Conservation (phyloP, 1,140 invertebrate species). For the Aphelenchoides fujianensis region DNA sequence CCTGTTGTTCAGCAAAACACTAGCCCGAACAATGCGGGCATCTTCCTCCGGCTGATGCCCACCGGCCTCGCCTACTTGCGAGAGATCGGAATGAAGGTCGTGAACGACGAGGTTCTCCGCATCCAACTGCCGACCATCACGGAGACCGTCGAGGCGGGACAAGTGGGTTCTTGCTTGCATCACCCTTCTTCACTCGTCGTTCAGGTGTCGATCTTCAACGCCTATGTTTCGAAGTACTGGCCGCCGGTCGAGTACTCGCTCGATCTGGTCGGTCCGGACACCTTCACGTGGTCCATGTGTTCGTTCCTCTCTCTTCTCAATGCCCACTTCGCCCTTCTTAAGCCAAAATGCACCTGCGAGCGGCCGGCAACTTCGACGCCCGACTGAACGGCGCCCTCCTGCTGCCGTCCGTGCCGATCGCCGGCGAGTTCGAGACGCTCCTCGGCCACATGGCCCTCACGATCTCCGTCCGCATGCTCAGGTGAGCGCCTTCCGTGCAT, state of each 20-base stretch:
- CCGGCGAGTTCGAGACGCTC: slow-evolving; percentile 56
- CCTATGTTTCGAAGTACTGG: slow-evolving; percentile 61
- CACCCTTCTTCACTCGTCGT: not conserved
- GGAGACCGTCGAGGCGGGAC: slow-evolving; percentile 57
- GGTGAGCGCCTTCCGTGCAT: no score
- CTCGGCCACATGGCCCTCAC: slow-evolving; percentile 55
- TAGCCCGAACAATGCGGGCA: slow-evolving; percentile 55
- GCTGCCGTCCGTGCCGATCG: slow-evolving; percentile 59
- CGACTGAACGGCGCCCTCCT: slow-evolving; percentile 55
- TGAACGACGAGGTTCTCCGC: slow-evolving; percentile 61
- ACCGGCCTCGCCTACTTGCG: slow-evolving; percentile 59
- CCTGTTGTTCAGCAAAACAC: slow-evolving; percentile 62
- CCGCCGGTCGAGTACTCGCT: slow-evolving; percentile 58
- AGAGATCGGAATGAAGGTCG: slow-evolving; percentile 62
- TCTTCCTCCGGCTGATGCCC: slow-evolving; percentile 58
- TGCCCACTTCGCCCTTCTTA: no score
- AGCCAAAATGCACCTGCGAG: slow-evolving; percentile 42
- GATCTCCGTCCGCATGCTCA: slow-evolving; percentile 58
- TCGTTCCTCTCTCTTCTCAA: no score
- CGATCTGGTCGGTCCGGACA: slow-evolving; percentile 56
- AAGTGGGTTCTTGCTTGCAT: slow-evolving; percentile 40
- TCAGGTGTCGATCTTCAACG: slow-evolving; percentile 60
- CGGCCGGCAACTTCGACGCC: slow-evolving; percentile 57
- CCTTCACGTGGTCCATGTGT: slow-evolving; percentile 61
- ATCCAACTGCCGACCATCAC: slow-evolving; percentile 60